phyloP scores from a whole-genome alignment of 2,113 vertebrate species.

The Actenoides lindsayi region DNA sequence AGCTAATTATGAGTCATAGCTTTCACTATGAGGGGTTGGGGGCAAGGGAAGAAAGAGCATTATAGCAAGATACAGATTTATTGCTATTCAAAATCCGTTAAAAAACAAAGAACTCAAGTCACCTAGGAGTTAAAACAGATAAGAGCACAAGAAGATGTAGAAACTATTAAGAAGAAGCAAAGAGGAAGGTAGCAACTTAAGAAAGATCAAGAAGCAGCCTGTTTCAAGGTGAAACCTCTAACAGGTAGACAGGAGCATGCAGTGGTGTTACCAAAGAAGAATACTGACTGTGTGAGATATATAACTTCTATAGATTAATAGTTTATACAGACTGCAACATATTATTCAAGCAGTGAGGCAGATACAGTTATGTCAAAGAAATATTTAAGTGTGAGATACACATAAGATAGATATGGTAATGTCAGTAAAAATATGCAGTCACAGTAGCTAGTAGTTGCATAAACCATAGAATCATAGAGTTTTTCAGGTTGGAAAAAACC shows the following conservation, averaged over 20 bases:
- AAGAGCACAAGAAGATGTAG: neutral
- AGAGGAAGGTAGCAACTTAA: neutral
- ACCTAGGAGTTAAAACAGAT: neutral
- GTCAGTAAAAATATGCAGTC: neutral
- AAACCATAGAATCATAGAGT: neutral
- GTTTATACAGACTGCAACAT: neutral
- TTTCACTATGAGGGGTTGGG: neutral
- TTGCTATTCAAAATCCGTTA: neutral
- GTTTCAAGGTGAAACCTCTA: neutral
- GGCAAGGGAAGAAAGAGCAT: no score
- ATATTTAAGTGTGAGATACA: neutral
- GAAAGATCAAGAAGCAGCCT: neutral
- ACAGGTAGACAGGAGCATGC: neutral
- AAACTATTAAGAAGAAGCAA: neutral
- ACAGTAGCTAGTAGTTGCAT: neutral
- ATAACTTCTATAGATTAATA: neutral
- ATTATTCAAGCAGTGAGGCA: neutral
- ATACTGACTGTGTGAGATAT: neutral
- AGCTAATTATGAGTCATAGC: neutral
- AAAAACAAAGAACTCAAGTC: neutral
- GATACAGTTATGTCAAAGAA: neutral
- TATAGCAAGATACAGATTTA: neutral
- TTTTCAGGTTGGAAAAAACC: no score
- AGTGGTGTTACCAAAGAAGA: neutral
- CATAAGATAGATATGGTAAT: neutral